Percentiles rank a stretch among this genome's conserved stretches.
Conservation (phyloP, 1,140 invertebrate genomes). For the Drosophila ogumai region DNA sequence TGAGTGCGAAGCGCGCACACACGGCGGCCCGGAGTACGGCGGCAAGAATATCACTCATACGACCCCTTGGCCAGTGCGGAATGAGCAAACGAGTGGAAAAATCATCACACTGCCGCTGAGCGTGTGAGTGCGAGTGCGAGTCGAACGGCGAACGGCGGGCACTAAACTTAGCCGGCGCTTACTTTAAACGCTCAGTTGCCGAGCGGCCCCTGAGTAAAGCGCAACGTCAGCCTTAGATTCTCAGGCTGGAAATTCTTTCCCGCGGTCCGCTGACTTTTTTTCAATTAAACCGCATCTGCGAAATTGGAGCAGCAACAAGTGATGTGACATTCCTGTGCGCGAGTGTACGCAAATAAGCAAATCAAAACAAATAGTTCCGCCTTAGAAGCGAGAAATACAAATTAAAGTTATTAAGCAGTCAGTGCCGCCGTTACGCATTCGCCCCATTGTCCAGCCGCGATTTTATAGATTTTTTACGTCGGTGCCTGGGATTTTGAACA, state of each 20-base stretch:
- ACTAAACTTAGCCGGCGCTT: conserved; percentile 78
- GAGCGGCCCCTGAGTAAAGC: conserved; percentile 80
- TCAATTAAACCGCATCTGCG: conserved; percentile 25
- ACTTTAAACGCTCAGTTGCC: conserved; percentile 78
- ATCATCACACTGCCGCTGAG: conserved; percentile 33
- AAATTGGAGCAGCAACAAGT: conserved; percentile 43
- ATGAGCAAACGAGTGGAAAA: conserved; percentile 75
- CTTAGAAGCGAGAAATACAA: conserved; percentile 27
- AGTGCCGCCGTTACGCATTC: conserved; percentile 36
- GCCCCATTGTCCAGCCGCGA: conserved; percentile 23
- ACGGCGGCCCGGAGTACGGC: conserved; percentile 9
- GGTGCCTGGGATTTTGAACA: conserved; percentile 45
- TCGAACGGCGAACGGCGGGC: conserved; percentile 32
- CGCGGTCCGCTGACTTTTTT: conserved; percentile 11
- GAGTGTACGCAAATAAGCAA: conserved; percentile 1
- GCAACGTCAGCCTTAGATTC: conserved; percentile 57
- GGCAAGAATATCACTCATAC: conserved; percentile 78
- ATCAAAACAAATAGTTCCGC: background rate
- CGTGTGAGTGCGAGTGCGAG: conserved; percentile 21
- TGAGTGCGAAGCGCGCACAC: conserved; percentile 59
- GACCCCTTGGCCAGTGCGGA: conserved; percentile 52
- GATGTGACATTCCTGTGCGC: conserved; percentile 31
- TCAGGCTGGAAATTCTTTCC: conserved; percentile 28
- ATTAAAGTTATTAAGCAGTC: conserved; percentile 32
- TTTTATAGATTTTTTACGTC: conserved; percentile 40